These are phyloP conservation scores for Trimorus sp. DNA, from an alignment of 2,888 invertebrate species.

Conservation along the genomic window DNA sequence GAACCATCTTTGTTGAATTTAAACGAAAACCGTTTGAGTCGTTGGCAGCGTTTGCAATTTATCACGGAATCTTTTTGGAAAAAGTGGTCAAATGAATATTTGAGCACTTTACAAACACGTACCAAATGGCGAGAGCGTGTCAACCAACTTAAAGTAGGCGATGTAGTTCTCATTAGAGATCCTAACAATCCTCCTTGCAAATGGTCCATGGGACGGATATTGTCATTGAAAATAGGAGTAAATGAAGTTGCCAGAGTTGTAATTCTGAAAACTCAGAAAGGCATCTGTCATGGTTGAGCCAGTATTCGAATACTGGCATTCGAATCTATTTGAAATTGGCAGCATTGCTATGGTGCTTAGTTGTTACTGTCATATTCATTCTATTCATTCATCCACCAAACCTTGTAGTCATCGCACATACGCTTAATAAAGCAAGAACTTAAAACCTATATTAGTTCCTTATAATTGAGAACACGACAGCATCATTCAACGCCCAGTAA, in stretches of 20 bases:
- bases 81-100: conserved; percentile 7
- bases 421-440: no score
- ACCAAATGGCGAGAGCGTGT: not conserved
- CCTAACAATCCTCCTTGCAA: conserved; percentile 1
- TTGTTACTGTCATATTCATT: no score
- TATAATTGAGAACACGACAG: no score
- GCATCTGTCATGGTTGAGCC: not conserved
- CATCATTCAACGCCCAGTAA: no score
- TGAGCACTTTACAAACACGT: not conserved
- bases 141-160: not conserved
- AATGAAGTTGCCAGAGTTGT: conserved; percentile 8
- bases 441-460: no score
- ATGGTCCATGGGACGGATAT: not conserved
- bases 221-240: not conserved
- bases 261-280: not conserved
- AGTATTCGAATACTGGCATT: not conserved
- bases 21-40: not conserved
- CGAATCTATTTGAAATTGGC: conserved; percentile 1
- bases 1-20: conserved; percentile 42
- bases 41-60: not conserved
- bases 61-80: conserved; percentile 8
- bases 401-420: no score
- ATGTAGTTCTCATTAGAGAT: conserved; percentile 5
- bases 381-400: no score
- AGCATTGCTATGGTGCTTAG: no score